Conservation (phyloP, 2,888 invertebrate species). For the Pandemis heparana region DNA sequence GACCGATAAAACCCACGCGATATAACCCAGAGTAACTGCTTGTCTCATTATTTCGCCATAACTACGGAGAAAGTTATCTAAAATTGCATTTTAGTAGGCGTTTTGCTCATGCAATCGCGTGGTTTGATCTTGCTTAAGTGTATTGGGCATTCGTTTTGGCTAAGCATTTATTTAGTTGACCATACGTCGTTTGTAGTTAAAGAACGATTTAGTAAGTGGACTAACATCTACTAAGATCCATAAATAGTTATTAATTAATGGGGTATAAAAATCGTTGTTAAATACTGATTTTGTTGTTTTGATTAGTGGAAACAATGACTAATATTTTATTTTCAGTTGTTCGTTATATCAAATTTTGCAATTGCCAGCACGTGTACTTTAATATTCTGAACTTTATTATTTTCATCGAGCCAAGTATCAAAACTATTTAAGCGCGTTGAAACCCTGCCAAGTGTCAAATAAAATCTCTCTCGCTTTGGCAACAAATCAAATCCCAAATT, state of each 20-base stretch:
- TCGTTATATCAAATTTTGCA: not conserved
- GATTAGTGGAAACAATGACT: not conserved
- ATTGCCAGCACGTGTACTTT: not conserved
- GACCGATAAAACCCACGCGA: conserved; percentile 26
- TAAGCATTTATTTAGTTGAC: not conserved
- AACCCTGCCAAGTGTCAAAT: conserved; percentile 13
- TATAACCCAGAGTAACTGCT: conserved; percentile 13
- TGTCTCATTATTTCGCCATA: conserved; percentile 39
- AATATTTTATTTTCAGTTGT: conserved; percentile 1
- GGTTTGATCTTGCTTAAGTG: conserved; percentile 11
- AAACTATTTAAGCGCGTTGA: conserved; percentile 12
- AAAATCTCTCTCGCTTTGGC: not conserved
- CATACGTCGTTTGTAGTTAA: not conserved
- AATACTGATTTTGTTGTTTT: not conserved
- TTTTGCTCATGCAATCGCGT: conserved; percentile 17
- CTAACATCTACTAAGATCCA: no score
- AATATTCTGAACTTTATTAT: not conserved
- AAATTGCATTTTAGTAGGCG: conserved; percentile 31
- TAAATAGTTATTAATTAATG: no score
- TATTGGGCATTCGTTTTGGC: not conserved
- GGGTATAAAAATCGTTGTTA: no score
- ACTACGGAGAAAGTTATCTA: conserved; percentile 36
- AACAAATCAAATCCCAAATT: conserved; percentile 27
- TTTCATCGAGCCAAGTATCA: conserved; percentile 13
- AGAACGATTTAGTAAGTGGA: not conserved